These are phyloP conservation scores for Cricetomys ansorgei DNA, from an alignment of 2,113 vertebrate species.

Conservation along the genomic window DNA sequence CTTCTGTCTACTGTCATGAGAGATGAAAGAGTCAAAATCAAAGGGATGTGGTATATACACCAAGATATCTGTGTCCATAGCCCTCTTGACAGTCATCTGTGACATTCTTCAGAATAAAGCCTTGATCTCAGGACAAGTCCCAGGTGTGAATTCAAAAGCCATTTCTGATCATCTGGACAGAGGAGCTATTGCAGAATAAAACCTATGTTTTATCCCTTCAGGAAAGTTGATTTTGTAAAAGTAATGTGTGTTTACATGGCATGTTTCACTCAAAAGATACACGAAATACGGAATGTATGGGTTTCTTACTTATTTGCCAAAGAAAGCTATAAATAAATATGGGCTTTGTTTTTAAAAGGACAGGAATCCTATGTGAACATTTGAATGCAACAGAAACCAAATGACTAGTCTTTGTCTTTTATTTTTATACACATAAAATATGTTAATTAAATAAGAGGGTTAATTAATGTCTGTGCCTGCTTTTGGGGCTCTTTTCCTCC, in stretches of 20 bases:
- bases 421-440: neutral
- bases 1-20: neutral
- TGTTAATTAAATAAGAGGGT: neutral
- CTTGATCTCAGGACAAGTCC: neutral
- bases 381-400: neutral
- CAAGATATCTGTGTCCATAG: neutral
- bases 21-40: neutral
- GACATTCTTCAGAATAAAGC: neutral
- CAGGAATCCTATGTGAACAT: no score
- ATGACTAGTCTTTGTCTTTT: neutral
- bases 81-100: neutral
- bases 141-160: neutral
- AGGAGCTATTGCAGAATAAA: neutral
- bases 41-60: fast-evolving
- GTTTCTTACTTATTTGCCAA: neutral
- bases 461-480: neutral
- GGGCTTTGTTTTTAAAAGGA: neutral
- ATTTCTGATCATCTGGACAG: no score
- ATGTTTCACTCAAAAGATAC: neutral
- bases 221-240: neutral
- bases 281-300: neutral
- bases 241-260: neutral
- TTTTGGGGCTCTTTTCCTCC: neutral
- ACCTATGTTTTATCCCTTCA: neutral
- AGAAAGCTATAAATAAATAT: neutral